Conservation (phyloP, 2,888 invertebrate species). For the Xestia ashworthii region DNA sequence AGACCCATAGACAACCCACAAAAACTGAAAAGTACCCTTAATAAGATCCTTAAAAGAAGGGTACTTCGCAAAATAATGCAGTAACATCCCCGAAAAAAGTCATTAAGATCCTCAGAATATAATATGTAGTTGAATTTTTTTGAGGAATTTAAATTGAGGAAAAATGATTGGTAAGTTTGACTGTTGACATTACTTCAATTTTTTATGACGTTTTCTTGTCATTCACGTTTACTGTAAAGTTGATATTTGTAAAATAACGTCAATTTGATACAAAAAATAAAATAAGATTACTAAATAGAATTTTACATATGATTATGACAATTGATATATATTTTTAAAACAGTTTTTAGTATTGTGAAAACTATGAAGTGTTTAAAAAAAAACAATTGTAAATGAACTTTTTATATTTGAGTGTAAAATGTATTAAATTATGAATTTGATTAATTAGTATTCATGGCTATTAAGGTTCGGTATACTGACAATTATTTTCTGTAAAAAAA, state of each 20-base stretch:
- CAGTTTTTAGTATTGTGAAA: not conserved
- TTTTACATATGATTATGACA: not conserved
- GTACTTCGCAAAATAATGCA: too few relatives aligned
- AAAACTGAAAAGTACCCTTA: too few relatives aligned
- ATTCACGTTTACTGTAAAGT: not conserved
- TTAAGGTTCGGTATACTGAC: not conserved
- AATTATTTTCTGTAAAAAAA: too few relatives aligned
- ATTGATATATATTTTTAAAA: slow-evolving; percentile 4
- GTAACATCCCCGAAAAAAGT: too few relatives aligned
- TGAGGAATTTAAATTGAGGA: too few relatives aligned
- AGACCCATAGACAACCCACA: not conserved
- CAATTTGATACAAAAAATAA: not conserved
- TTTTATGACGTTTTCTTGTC: not conserved
- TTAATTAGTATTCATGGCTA: not conserved
- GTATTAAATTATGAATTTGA: not conserved
- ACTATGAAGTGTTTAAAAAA: slow-evolving; percentile 6
- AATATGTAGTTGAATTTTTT: too few relatives aligned
- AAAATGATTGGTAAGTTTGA: too few relatives aligned
- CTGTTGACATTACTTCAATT: too few relatives aligned
- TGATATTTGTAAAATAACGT: not conserved
- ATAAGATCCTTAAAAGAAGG: too few relatives aligned
- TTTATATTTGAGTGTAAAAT: not conserved
- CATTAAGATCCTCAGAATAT: too few relatives aligned
- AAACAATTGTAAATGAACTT: slow-evolving; percentile 21
- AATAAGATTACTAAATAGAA: not conserved